Conservation (phyloP, 1,140 invertebrate species). For the Harlomillsia oculata region DNA sequence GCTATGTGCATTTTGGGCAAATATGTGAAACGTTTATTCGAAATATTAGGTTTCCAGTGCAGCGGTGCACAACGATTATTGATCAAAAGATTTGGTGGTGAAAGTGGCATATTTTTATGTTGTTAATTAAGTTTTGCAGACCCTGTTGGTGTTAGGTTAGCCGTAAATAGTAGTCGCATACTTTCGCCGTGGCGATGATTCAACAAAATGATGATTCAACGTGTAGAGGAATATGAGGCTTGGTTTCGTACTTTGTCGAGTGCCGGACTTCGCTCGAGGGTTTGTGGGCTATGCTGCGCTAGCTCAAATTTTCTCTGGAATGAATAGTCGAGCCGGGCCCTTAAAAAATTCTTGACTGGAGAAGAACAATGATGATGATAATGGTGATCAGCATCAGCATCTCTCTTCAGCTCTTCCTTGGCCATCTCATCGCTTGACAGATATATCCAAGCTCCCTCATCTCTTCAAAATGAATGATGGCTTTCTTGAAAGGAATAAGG, state of each 20-base stretch:
- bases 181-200: no score
- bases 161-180: no score
- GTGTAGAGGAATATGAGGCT: no score
- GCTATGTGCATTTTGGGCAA: no score
- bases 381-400: conserved; percentile 8
- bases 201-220: no score
- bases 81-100: no score
- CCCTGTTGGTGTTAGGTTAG: no score
- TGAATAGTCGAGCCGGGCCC: not conserved
- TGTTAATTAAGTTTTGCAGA: no score
- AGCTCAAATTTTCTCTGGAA: not conserved
- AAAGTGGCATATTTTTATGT: no score
- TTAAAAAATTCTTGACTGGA: not conserved
- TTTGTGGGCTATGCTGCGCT: not conserved
- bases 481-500: conserved; percentile 10
- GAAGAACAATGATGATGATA: conserved; percentile 17
- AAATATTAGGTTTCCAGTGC: no score
- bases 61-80: no score
- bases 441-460: not conserved
- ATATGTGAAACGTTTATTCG: no score
- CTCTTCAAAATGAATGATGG: conserved; percentile 10
- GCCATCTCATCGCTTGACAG: not conserved
- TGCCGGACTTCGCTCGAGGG: conserved; percentile 19
- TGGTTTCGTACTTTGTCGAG: conserved; percentile 34
- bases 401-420: not conserved